Percentiles rank a stretch among this genome's conserved stretches.
phyloP scores from a whole-genome alignment of 2,888 invertebrate species.

The Sacculina carcini region DNA sequence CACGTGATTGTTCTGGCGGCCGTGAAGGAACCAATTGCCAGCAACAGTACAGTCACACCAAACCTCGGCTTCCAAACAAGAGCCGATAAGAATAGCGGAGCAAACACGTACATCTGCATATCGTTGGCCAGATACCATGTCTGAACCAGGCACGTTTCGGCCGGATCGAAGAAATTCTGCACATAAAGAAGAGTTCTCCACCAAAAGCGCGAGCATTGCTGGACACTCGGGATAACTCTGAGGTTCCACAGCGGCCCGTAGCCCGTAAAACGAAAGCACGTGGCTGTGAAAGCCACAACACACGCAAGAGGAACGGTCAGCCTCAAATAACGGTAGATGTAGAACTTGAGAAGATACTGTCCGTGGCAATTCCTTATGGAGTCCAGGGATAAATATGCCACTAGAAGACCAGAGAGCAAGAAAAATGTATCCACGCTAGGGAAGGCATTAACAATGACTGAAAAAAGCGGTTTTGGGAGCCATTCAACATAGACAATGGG shows the following conservation, averaged over 20 bases:
- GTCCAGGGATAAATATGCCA: background rate
- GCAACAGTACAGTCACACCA: no score
- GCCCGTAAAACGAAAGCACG: background rate
- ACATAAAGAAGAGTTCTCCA: slow-evolving; percentile 7
- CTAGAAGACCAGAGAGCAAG: background rate
- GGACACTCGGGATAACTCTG: background rate
- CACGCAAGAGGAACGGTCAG: slow-evolving; percentile 3
- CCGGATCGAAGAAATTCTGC: background rate
- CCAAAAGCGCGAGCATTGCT: background rate
- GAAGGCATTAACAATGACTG: background rate
- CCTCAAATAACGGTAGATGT: slow-evolving; percentile 5
- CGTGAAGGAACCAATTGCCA: no score
- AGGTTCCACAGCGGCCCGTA: background rate
- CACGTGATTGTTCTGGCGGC: no score
- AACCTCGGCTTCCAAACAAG: background rate
- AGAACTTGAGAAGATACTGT: background rate
- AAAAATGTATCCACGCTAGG: background rate
- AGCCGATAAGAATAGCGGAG: slow-evolving; percentile 1
- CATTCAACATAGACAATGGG: background rate
- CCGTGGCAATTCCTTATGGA: background rate
- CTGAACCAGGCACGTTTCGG: slow-evolving; percentile 6
- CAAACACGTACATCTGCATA: slow-evolving; percentile 8
- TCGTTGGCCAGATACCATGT: slow-evolving; percentile 10
- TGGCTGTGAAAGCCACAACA: slow-evolving; percentile 1
- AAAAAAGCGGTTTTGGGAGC: background rate